phyloP scores from a whole-genome alignment of 1,140 invertebrate genomes.

The Trichonephila clavipes region DNA sequence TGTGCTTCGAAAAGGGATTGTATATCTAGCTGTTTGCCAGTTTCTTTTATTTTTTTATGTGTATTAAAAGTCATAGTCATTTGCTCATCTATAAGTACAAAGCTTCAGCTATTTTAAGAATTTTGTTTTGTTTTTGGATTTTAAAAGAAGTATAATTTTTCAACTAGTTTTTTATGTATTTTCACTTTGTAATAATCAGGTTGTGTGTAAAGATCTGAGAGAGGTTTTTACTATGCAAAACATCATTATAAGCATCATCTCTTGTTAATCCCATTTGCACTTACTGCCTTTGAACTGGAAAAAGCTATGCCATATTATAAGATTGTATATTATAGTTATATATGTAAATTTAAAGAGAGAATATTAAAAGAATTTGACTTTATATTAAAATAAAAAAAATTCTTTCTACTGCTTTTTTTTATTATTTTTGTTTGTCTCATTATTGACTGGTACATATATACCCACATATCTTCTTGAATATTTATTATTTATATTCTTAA shows the following conservation, averaged over 20 bases:
- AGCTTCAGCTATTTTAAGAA: conserved; percentile 10
- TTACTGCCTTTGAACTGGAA: conserved; percentile 60
- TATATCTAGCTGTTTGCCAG: background rate
- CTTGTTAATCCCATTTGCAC: conserved; percentile 29
- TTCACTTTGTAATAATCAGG: conserved; percentile 10
- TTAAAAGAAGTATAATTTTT: background rate
- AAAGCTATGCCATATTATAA: conserved; percentile 56
- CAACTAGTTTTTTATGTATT: background rate
- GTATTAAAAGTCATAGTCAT: conserved; percentile 10
- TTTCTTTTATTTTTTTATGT: background rate
- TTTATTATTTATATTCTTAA: too few species aligned
- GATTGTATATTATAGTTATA: conserved; percentile 66
- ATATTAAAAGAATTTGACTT: conserved; percentile 53
- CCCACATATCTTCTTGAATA: too few species aligned
- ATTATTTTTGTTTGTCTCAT: background rate
- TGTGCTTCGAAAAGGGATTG: background rate
- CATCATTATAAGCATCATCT: conserved; percentile 50
- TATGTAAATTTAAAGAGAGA: conserved; percentile 54
- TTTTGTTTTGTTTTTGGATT: background rate
- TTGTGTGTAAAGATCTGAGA: conserved; percentile 16
- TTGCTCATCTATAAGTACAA: conserved; percentile 49
- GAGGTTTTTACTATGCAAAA: conserved; percentile 14
- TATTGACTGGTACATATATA: too few species aligned
- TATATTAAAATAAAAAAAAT: conserved; percentile 62
- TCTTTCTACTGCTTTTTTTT: background rate